Evolutionary conservation across 2,113 vertebrate species (phyloP).

Genomic region (Entelurus aequoreus): DNA sequence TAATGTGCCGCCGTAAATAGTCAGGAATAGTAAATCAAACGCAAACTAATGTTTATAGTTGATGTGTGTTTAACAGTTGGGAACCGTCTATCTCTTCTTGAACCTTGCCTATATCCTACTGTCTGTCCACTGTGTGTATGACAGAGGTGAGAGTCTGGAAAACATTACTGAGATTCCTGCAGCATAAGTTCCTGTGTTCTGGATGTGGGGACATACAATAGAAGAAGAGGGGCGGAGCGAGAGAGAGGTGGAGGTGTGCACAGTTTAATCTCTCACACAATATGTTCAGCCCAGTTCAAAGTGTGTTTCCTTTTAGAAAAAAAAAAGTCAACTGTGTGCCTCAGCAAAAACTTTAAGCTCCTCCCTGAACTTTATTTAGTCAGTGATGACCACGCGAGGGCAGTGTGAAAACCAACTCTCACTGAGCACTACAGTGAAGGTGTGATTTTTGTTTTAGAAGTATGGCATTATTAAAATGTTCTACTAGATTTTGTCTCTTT

Average conservation of each 20-base stretch:
- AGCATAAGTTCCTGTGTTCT: conserved; percentile 50
- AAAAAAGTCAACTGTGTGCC: conserved; percentile 12
- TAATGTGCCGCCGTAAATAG: conserved; percentile 3
- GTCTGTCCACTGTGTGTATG: conserved; percentile 22
- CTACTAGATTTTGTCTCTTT: too few species aligned
- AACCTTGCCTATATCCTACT: conserved; percentile 27
- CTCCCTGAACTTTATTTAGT: conserved; percentile 4
- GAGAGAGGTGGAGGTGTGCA: background rate
- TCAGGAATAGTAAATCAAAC: conserved; percentile 2
- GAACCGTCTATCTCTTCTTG: conserved; percentile 6
- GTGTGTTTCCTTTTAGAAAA: background rate
- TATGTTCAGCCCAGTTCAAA: background rate
- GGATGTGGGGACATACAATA: conserved; percentile 10
- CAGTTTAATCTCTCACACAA: conserved; percentile 15
- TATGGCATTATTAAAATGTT: too few species aligned
- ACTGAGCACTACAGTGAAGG: too few species aligned
- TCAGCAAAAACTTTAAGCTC: conserved; percentile 6
- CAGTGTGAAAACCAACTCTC: background rate
- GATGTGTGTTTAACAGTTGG: conserved; percentile 3
- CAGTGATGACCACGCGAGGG: conserved; percentile 41
- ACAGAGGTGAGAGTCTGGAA: conserved; percentile 56
- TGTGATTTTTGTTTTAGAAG: background rate
- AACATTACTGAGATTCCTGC: conserved; percentile 66
- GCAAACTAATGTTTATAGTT: background rate
- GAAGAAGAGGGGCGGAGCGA: background rate